Conservation (phyloP, 2,888 invertebrate genomes). For the Ferrisia virgata region DNA sequence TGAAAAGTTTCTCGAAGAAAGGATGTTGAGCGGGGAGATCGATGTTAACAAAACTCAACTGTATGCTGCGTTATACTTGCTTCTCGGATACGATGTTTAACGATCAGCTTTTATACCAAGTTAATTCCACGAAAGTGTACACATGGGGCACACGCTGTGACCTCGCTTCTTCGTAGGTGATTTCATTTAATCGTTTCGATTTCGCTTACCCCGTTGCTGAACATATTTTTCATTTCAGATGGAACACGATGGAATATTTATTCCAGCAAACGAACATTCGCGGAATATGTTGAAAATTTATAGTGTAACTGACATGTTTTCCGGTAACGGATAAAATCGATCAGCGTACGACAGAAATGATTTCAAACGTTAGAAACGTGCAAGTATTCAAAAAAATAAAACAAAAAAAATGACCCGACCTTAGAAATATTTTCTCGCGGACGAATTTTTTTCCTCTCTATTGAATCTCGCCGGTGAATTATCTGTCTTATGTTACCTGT, state of each 20-base stretch:
- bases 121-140: slow-evolving; percentile 40
- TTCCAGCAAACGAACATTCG: neutral
- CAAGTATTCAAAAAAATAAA: too few relatives aligned
- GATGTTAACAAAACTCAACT: slow-evolving; percentile 40
- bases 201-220: neutral
- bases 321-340: neutral
- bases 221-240: neutral
- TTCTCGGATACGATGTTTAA: slow-evolving; percentile 38
- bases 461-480: neutral
- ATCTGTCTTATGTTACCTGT: neutral
- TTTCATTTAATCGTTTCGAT: slow-evolving; percentile 32
- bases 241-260: neutral
- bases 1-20: slow-evolving; percentile 38
- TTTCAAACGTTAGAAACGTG: neutral
- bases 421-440: neutral
- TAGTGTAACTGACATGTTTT: neutral
- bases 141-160: slow-evolving; percentile 40
- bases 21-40: slow-evolving; percentile 40
- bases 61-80: slow-evolving; percentile 31
- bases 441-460: neutral
- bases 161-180: slow-evolving; percentile 24
- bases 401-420: neutral
- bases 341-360: neutral
- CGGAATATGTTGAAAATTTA: neutral
- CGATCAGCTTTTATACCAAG: slow-evolving; percentile 41